Conservation (phyloP, 1,140 invertebrate genomes). For the Mamestra configurata region DNA sequence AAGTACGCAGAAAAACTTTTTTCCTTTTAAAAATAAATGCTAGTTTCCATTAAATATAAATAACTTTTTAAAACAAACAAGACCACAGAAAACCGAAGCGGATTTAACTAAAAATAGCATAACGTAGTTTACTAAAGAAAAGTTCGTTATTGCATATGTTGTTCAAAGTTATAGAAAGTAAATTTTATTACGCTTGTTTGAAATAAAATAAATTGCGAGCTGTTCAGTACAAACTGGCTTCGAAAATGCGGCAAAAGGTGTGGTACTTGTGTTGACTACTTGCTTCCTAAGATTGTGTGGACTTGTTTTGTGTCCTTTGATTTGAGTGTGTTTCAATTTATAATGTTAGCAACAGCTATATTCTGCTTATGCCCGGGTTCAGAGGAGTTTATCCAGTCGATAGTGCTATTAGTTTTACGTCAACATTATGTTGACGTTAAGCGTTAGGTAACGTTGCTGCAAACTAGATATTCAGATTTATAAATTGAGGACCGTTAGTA, state of each 20-base stretch:
- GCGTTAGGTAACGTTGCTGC: too few species aligned
- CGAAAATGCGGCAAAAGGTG: slow-evolving; percentile 17
- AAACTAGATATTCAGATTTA: too few species aligned
- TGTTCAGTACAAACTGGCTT: slow-evolving; percentile 31
- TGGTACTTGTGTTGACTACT: neutral
- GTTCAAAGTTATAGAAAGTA: slow-evolving; percentile 45
- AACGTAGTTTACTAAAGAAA: slow-evolving; percentile 20
- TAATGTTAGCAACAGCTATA: neutral
- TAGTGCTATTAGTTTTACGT: too few species aligned
- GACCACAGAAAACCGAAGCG: neutral
- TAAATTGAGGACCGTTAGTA: too few species aligned
- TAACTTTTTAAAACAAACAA: neutral
- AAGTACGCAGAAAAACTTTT: neutral
- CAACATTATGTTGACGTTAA: too few species aligned
- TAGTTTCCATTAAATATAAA: neutral
- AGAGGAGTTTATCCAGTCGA: too few species aligned
- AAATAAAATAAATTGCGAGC: slow-evolving; percentile 40
- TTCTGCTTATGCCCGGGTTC: too few species aligned
- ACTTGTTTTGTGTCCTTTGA: neutral
- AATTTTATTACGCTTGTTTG: slow-evolving; percentile 41
- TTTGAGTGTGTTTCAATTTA: neutral
- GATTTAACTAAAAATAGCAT: slow-evolving; percentile 24
- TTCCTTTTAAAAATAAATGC: neutral
- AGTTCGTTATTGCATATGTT: slow-evolving; percentile 36
- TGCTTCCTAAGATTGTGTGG: neutral